phyloP scores from a whole-genome alignment of 2,797 vertebrate genomes.

The Mormyrops boulengeri region DNA sequence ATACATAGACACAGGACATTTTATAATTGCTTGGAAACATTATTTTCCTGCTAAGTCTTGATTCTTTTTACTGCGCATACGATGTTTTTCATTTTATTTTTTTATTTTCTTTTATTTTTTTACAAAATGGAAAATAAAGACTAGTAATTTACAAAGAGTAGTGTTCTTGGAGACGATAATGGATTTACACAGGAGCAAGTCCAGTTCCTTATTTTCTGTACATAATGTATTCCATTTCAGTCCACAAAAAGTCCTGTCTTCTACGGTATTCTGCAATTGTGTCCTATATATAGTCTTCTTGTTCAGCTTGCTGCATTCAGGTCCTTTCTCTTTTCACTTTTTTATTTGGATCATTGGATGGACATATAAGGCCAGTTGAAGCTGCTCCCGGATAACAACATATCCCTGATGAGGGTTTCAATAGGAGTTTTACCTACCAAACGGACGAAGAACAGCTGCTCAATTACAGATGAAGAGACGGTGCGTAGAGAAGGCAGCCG shows the following conservation, averaged over 20 bases:
- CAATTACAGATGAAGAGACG: conserved; percentile 93
- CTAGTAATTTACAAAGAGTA: conserved; percentile 99
- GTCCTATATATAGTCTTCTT: conserved; percentile 77
- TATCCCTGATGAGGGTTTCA: conserved; percentile 99
- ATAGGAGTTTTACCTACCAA: conserved; percentile 99
- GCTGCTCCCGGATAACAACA: conserved; percentile 99
- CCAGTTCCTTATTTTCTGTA: conserved; percentile 87
- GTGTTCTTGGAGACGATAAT: conserved; percentile 81
- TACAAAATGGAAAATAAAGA: conserved; percentile 96
- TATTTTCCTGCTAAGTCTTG: conserved; percentile 94
- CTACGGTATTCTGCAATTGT: conserved; percentile 67
- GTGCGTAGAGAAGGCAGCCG: conserved; percentile 91
- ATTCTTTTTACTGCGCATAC: conserved; percentile 93
- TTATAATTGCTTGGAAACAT: conserved; percentile 99
- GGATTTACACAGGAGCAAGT: conserved; percentile 85
- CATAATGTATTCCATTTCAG: conserved; percentile 90
- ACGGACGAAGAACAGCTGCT: conserved; percentile 99
- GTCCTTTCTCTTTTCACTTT: conserved; percentile 63
- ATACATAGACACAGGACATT: conserved; percentile 99
- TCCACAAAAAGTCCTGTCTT: conserved; percentile 68
- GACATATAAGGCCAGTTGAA: conserved; percentile 99
- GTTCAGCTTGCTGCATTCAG: conserved; percentile 60
- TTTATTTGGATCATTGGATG: conserved; percentile 93
- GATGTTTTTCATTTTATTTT: conserved; percentile 84
- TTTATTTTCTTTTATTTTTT: conserved; percentile 64